Conservation (phyloP, 2,113 vertebrate genomes). For the Typhlomys cinereus region DNA sequence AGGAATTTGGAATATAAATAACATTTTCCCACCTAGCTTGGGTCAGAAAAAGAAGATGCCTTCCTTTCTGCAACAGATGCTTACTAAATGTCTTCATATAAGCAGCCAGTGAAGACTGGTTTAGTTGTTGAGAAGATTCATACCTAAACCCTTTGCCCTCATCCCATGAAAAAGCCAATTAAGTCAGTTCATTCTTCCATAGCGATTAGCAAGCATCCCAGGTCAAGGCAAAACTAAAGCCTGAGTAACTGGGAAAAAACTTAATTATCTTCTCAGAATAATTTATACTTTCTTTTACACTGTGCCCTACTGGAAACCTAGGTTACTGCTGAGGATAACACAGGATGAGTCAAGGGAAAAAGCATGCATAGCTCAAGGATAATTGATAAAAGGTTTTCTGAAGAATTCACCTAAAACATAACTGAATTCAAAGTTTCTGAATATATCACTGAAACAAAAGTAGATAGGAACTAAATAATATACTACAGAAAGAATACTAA, state of each 20-base stretch:
- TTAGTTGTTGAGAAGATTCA: conserved; percentile 5
- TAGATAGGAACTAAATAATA: background rate
- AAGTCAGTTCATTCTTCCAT: conserved; percentile 44
- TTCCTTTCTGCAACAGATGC: conserved; percentile 1
- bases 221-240: conserved; percentile 37
- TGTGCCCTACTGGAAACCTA: background rate
- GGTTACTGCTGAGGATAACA: conserved; percentile 13
- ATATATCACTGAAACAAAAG: conserved; percentile 40
- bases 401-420: conserved; percentile 34
- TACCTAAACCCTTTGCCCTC: conserved; percentile 20
- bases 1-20: conserved; percentile 59
- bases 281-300: conserved; percentile 29
- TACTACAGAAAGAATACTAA: background rate
- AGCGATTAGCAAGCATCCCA: background rate
- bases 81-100: background rate
- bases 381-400: conserved; percentile 42
- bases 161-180: conserved; percentile 22
- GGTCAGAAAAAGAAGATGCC: conserved; percentile 17
- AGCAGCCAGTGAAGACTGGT: background rate
- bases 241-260: background rate
- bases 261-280: conserved; percentile 30
- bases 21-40: conserved; percentile 36
- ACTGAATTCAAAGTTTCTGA: conserved; percentile 27
- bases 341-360: background rate
- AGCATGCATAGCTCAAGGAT: background rate